phyloP scores from a whole-genome alignment of 2,113 vertebrate genomes.

The Mugil cephalus region DNA sequence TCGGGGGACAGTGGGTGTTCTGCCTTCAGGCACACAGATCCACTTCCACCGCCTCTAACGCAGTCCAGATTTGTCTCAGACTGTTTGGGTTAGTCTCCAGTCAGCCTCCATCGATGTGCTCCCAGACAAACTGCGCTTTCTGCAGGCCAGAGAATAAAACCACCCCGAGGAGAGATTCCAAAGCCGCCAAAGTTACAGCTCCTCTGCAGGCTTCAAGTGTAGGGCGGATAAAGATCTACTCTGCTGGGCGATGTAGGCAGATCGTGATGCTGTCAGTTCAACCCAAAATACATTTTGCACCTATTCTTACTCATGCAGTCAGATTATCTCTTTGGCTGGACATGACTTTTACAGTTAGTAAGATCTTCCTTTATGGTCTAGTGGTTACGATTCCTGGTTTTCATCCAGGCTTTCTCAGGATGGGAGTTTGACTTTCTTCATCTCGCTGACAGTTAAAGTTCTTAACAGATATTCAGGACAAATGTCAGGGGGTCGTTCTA shows the following conservation, averaged over 20 bases:
- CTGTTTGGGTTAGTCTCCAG: slow-evolving; percentile 30
- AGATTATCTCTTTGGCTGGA: not conserved
- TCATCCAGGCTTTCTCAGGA: not conserved
- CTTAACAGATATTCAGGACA: not conserved
- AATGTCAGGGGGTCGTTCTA: not conserved
- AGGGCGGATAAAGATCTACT: not conserved
- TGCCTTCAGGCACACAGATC: slow-evolving; percentile 42
- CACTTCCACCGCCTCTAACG: slow-evolving; percentile 36
- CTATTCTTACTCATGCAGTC: slow-evolving; percentile 8
- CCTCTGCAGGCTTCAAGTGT: slow-evolving; percentile 16
- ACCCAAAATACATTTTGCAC: not conserved
- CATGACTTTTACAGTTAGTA: too few relatives aligned
- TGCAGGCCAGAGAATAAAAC: slow-evolving; percentile 37
- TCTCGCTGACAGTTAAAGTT: too few relatives aligned
- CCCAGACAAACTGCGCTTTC: slow-evolving; percentile 6
- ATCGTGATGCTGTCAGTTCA: not conserved
- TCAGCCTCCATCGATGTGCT: slow-evolving; percentile 5
- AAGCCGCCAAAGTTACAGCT: slow-evolving; percentile 13
- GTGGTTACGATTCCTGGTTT: too few relatives aligned
- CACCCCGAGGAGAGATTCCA: slow-evolving; percentile 8
- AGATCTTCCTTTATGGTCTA: too few relatives aligned
- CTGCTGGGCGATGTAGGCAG: slow-evolving; percentile 24
- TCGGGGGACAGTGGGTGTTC: slow-evolving; percentile 34
- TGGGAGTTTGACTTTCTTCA: too few relatives aligned
- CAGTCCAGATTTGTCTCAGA: slow-evolving; percentile 40